Evolutionary conservation across 2,113 vertebrate genomes (phyloP).

Genomic region (Glareola pratincola): DNA sequence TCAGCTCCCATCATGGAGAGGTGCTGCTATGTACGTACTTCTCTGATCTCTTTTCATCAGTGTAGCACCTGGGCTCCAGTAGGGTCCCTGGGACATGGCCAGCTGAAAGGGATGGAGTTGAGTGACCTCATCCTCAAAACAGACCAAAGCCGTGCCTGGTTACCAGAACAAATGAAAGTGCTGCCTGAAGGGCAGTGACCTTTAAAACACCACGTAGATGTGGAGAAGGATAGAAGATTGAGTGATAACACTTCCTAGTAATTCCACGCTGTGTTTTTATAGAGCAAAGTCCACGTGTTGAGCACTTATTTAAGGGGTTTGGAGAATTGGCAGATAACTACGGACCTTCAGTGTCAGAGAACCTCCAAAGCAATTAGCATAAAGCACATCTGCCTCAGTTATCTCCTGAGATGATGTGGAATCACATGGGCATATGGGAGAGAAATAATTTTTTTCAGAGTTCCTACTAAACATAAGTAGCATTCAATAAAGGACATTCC

Average conservation of each 20-base stretch:
- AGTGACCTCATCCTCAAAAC: not conserved
- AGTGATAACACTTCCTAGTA: not conserved
- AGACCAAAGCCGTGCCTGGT: not conserved
- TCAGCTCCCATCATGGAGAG: not conserved
- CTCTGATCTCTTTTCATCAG: not conserved
- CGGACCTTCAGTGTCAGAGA: conserved; percentile 20
- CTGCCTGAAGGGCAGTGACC: not conserved
- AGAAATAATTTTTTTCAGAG: not conserved
- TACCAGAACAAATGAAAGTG: not conserved
- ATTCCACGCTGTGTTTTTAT: not conserved
- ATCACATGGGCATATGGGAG: not conserved
- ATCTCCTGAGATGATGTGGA: not conserved
- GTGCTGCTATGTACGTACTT: not conserved
- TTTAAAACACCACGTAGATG: not conserved
- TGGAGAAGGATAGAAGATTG: not conserved
- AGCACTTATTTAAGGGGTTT: not conserved
- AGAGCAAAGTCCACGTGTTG: not conserved
- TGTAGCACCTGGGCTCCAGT: not conserved
- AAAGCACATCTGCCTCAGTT: conserved; percentile 13
- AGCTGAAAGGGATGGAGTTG: not conserved
- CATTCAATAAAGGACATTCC: not conserved
- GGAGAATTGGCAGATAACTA: conserved; percentile 18
- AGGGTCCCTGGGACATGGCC: not conserved
- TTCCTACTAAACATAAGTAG: not conserved
- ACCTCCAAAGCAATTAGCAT: conserved; percentile 51